These are phyloP conservation scores for Acleris emargana DNA, from an alignment of 2,888 invertebrate species.

Conservation along the genomic window DNA sequence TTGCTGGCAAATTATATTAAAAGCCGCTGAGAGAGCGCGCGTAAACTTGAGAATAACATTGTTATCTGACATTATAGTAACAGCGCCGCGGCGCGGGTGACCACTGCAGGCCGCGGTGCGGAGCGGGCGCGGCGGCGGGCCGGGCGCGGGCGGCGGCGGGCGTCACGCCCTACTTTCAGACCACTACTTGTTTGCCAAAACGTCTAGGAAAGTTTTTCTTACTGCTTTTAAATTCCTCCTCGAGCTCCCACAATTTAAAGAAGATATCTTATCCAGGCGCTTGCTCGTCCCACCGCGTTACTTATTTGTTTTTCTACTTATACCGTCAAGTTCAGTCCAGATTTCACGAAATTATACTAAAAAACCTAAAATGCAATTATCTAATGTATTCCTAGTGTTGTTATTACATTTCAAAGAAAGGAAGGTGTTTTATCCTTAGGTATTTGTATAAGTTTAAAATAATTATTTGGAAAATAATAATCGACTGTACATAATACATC, in stretches of 20 bases:
- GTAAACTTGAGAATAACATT: no score
- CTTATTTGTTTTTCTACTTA: constrained; percentile 41
- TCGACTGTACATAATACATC: no score
- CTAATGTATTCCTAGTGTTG: background rate
- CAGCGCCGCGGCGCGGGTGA: constrained; percentile 1
- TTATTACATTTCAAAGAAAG: no score
- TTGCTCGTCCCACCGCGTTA: constrained; percentile 39
- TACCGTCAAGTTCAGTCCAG: constrained; percentile 39
- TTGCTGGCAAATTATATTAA: no score
- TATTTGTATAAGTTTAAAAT: no score
- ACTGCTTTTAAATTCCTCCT: constrained; percentile 38
- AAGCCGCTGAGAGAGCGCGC: no score
- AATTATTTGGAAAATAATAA: no score
- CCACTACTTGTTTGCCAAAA: constrained; percentile 56
- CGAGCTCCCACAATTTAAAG: constrained; percentile 43
- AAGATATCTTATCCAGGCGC: constrained; percentile 36
- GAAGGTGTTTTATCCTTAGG: no score
- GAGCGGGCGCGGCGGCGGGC: background rate
- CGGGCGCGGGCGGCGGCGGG: background rate
- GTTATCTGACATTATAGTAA: background rate
- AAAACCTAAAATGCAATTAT: constrained; percentile 24
- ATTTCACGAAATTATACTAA: constrained; percentile 34
- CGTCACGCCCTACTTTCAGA: constrained; percentile 44
- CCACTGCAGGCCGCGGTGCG: background rate
- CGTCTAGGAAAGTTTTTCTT: constrained; percentile 49